A percentile compares a stretch with the other conserved stretches of the same genome.
phyloP scores from a whole-genome alignment of 2,797 vertebrate genomes.

The Aselliscus stoliczkanus region DNA sequence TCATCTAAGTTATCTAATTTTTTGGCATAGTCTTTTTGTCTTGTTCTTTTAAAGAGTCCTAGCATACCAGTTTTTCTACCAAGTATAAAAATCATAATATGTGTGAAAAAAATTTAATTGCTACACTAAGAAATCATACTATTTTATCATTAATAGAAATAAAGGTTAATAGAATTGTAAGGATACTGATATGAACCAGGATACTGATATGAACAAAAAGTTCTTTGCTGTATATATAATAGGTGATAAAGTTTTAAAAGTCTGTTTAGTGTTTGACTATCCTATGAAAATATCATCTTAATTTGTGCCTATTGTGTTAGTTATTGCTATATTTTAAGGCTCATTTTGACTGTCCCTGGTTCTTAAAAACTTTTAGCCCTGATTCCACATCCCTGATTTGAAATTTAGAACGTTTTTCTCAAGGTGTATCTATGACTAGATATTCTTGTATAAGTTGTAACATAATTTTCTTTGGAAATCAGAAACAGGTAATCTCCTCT shows the following conservation, averaged over 20 bases:
- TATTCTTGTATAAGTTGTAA: neutral
- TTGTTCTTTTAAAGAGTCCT: neutral
- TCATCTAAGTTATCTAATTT: neutral
- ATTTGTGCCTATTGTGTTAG: neutral
- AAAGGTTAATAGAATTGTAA: neutral
- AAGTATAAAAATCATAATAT: neutral
- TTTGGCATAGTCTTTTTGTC: neutral
- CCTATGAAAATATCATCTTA: neutral
- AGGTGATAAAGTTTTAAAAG: neutral
- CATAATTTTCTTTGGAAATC: conserved; percentile 34
- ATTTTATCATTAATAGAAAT: neutral
- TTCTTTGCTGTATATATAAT: neutral
- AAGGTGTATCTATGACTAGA: neutral
- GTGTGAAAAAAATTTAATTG: neutral
- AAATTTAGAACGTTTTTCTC: neutral
- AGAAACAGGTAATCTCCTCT: conserved; percentile 17
- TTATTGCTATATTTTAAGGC: neutral
- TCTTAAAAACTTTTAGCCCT: neutral
- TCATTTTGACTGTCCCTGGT: neutral
- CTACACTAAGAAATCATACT: neutral
- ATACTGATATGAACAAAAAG: neutral
- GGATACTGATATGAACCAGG: neutral
- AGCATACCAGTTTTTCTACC: neutral
- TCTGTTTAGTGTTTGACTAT: neutral
- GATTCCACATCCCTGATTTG: neutral